These are phyloP conservation scores for Notothenia rossii DNA, from an alignment of 2,113 vertebrate species.

Conservation along the genomic window DNA sequence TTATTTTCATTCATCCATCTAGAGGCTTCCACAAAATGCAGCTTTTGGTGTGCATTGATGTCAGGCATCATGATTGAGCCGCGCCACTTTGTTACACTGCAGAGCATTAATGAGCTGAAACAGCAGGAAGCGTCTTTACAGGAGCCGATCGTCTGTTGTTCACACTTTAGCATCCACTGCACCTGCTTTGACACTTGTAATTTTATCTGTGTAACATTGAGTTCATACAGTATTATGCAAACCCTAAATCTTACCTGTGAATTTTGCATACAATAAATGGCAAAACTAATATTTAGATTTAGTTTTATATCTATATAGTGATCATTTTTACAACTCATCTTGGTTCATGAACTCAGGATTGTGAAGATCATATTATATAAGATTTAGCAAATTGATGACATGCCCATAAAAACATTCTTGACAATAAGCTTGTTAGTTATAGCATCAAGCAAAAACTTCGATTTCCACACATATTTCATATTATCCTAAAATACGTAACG, in stretches of 20 bases:
- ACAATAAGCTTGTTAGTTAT: neutral
- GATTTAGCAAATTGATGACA: no score
- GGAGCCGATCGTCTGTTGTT: neutral
- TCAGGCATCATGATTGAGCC: neutral
- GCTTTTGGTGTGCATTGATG: neutral
- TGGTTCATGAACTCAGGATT: neutral
- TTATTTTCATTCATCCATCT: conserved; percentile 37
- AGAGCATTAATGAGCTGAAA: conserved; percentile 12
- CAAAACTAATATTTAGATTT: no score
- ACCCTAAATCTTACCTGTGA: no score
- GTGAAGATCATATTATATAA: neutral
- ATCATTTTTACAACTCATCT: neutral
- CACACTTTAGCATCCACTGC: neutral
- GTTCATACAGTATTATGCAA: neutral
- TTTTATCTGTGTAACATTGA: neutral
- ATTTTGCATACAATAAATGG: no score
- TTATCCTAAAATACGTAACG: neutral
- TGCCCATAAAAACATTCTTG: neutral
- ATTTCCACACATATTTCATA: neutral
- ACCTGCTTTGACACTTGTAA: neutral
- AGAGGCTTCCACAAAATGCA: conserved; percentile 6
- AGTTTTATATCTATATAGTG: neutral
- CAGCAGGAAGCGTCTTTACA: conserved; percentile 3
- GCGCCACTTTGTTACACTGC: neutral
- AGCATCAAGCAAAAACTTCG: neutral